Evolutionary conservation across 2,888 invertebrate genomes (phyloP).

Genomic region (Invenusta paracnida): DNA sequence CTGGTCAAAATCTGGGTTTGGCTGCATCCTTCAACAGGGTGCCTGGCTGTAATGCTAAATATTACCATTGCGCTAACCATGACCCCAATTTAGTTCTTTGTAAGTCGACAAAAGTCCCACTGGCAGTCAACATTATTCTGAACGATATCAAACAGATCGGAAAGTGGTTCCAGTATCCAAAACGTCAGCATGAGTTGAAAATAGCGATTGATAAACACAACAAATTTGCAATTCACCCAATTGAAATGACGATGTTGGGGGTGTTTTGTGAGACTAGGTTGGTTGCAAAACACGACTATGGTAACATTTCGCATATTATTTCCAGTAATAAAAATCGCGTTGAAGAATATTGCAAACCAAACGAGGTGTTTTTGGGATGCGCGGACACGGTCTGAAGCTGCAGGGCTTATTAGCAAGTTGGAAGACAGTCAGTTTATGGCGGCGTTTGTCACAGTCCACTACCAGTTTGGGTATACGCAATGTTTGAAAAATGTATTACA

Average conservation of each 20-base stretch:
- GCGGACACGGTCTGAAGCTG: not conserved
- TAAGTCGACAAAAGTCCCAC: no score
- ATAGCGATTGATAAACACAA: not conserved
- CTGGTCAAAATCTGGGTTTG: no score
- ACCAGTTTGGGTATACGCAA: not conserved
- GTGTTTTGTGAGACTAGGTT: not conserved
- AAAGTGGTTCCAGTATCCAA: no score
- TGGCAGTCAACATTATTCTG: no score
- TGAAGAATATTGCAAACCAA: not conserved
- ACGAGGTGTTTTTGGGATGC: not conserved
- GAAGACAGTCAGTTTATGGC: not conserved
- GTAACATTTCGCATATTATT: not conserved
- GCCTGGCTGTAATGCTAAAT: no score
- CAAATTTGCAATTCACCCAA: constrained; percentile 2
- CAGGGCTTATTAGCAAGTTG: not conserved
- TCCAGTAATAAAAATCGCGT: not conserved
- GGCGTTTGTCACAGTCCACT: not conserved
- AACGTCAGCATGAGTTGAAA: constrained; percentile 3
- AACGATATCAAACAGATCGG: no score
- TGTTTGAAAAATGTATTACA: not conserved
- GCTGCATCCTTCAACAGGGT: no score
- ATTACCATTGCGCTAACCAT: no score
- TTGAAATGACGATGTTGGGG: not conserved
- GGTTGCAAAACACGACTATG: not conserved
- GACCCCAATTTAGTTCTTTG: no score